A percentile compares a stretch with the other conserved stretches of the same genome.
These are phyloP conservation scores for Eristalis arbustorum DNA, from an alignment of 2,888 invertebrate genomes.

Conservation along the genomic window DNA sequence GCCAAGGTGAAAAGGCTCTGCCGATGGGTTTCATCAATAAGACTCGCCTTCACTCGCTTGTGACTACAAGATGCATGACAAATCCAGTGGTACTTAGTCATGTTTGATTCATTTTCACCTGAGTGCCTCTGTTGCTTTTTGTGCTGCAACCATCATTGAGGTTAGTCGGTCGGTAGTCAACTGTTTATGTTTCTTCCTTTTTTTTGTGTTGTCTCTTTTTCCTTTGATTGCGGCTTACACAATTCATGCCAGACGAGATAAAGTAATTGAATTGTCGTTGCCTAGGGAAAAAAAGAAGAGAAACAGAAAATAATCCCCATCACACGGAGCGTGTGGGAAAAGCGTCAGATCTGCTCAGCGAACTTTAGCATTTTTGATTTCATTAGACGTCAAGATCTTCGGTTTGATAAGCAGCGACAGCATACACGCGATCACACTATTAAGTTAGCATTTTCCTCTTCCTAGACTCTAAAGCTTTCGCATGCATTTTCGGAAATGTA, in stretches of 20 bases:
- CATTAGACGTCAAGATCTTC: slow-evolving; percentile 29
- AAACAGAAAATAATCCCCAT: slow-evolving; percentile 17
- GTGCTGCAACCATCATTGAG: slow-evolving; percentile 33
- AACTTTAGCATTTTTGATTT: slow-evolving; percentile 63
- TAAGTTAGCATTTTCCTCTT: slow-evolving; percentile 26
- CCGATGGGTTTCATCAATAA: not conserved
- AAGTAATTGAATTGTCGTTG: slow-evolving; percentile 63
- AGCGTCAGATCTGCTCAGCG: slow-evolving; percentile 45
- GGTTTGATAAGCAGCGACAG: slow-evolving; percentile 37
- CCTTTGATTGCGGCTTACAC: slow-evolving; percentile 30
- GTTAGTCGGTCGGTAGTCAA: slow-evolving; percentile 56
- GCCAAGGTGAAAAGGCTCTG: not conserved
- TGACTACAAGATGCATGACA: not conserved
- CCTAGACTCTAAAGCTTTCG: slow-evolving; percentile 8
- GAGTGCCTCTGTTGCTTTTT: not conserved
- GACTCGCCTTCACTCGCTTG: not conserved
- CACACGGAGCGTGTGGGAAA: slow-evolving; percentile 38
- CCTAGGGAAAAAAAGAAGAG: slow-evolving; percentile 7
- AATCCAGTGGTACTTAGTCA: not conserved
- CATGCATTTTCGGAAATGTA: slow-evolving; percentile 27
- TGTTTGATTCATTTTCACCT: not conserved
- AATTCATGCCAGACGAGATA: slow-evolving; percentile 42
- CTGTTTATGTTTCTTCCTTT: not conserved
- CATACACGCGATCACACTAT: slow-evolving; percentile 48
- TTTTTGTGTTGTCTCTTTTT: not conserved